Conservation (phyloP, 1,140 invertebrate genomes). For the Cherax destructor region DNA sequence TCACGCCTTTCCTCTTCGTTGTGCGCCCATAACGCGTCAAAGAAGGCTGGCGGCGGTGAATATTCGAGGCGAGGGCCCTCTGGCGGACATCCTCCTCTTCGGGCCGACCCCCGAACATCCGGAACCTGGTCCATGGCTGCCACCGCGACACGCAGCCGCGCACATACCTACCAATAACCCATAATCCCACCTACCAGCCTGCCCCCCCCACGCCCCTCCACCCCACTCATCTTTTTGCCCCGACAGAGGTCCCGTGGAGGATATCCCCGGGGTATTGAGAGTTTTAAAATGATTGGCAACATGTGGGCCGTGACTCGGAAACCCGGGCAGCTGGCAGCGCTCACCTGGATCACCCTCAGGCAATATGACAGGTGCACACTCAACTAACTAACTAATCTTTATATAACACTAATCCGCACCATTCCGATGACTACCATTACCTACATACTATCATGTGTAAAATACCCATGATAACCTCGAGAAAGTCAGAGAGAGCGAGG, state of each 20-base stretch:
- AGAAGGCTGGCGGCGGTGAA: slow-evolving; percentile 41
- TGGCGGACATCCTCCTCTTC: slow-evolving; percentile 47
- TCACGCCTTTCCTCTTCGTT: slow-evolving; percentile 38
- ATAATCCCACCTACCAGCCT: not conserved
- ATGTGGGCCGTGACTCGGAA: slow-evolving; percentile 47
- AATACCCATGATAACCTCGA: too few species aligned
- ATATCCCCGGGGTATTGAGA: not conserved
- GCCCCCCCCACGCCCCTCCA: too few species aligned
- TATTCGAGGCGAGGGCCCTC: not conserved
- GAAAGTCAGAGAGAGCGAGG: too few species aligned
- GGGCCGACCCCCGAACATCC: slow-evolving; percentile 37
- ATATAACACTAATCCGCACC: not conserved
- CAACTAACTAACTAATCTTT: slow-evolving; percentile 54
- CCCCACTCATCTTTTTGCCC: too few species aligned
- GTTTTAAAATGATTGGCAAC: slow-evolving; percentile 1
- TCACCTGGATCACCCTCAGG: slow-evolving; percentile 60
- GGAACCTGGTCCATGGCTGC: slow-evolving; percentile 48
- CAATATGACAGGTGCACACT: slow-evolving; percentile 63
- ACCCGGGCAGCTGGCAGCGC: slow-evolving; percentile 39
- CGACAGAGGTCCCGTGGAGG: too few species aligned
- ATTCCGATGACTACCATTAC: too few species aligned
- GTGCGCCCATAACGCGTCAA: slow-evolving; percentile 44
- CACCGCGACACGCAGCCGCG: slow-evolving; percentile 18
- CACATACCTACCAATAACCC: not conserved
- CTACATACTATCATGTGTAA: too few species aligned